phyloP scores from a whole-genome alignment of 2,113 vertebrate genomes.

The Pachypanchax playfairii region DNA sequence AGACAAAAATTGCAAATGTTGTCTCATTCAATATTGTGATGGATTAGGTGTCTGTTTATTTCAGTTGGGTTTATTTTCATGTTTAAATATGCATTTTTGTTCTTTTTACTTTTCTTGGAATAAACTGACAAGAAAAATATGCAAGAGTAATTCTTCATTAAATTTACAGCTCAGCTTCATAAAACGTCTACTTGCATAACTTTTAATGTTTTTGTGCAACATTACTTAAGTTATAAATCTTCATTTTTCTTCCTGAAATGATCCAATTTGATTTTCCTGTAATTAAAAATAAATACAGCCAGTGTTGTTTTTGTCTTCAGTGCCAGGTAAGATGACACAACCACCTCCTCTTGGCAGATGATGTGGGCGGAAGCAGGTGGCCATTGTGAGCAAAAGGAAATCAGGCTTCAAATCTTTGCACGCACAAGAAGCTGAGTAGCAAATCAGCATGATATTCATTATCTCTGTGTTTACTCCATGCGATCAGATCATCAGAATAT shows the following conservation, averaged over 20 bases:
- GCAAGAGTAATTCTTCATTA: too few species aligned
- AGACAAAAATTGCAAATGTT: neutral
- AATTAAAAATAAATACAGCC: too few species aligned
- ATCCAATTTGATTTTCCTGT: neutral
- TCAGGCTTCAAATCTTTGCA: slow-evolving; percentile 49
- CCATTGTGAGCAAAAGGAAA: slow-evolving; percentile 35
- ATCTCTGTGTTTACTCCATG: slow-evolving; percentile 25
- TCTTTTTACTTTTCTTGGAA: too few species aligned
- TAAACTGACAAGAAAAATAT: too few species aligned
- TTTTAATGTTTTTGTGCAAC: too few species aligned
- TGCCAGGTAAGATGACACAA: slow-evolving; percentile 20
- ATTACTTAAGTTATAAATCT: too few species aligned
- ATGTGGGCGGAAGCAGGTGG: slow-evolving; percentile 44
- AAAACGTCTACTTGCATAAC: too few species aligned
- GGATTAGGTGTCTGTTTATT: neutral
- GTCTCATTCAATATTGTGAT: neutral
- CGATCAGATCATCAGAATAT: slow-evolving; percentile 15
- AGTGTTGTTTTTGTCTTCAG: slow-evolving; percentile 15
- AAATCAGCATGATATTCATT: slow-evolving; percentile 56
- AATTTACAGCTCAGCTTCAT: too few species aligned
- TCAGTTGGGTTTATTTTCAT: neutral
- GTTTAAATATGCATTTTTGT: neutral
- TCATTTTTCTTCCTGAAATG: too few species aligned
- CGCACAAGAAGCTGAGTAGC: slow-evolving; percentile 30
- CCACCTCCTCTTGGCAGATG: slow-evolving; percentile 22